Percentiles rank a stretch among this genome's conserved stretches.
Conservation (phyloP, 2,797 vertebrate species). For the Sebastes reedi region DNA sequence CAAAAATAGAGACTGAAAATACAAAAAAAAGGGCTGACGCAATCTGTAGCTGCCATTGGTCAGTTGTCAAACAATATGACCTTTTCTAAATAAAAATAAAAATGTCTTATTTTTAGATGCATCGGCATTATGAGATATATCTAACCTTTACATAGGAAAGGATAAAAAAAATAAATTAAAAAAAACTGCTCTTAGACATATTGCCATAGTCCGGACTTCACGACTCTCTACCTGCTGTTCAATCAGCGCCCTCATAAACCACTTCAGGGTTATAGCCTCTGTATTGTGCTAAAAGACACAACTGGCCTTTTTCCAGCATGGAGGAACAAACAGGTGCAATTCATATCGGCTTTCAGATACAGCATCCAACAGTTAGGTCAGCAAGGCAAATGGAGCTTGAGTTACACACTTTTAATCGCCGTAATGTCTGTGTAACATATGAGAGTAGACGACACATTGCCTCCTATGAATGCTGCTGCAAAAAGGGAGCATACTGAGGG, state of each 20-base stretch:
- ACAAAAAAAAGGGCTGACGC: background rate
- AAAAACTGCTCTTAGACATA: background rate
- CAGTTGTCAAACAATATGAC: background rate
- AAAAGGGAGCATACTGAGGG: background rate
- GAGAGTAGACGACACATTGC: background rate
- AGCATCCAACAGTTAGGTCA: background rate
- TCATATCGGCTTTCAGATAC: background rate
- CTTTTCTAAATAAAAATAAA: background rate
- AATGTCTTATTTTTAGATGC: slow-evolving; percentile 5
- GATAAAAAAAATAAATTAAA: background rate
- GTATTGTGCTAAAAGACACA: background rate
- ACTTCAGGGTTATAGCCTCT: background rate
- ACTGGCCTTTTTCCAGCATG: background rate
- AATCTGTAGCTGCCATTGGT: background rate
- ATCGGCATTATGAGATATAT: background rate
- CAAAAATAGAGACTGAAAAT: background rate
- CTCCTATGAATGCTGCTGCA: background rate
- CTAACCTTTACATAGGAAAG: slow-evolving; percentile 13
- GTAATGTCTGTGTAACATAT: background rate
- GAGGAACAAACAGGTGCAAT: background rate
- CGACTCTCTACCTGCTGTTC: background rate
- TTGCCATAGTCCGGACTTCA: background rate
- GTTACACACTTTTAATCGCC: background rate
- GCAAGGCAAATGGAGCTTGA: background rate
- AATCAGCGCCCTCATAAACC: background rate